Conservation (phyloP, 2,113 vertebrate species). For the Epinephelus moara region DNA sequence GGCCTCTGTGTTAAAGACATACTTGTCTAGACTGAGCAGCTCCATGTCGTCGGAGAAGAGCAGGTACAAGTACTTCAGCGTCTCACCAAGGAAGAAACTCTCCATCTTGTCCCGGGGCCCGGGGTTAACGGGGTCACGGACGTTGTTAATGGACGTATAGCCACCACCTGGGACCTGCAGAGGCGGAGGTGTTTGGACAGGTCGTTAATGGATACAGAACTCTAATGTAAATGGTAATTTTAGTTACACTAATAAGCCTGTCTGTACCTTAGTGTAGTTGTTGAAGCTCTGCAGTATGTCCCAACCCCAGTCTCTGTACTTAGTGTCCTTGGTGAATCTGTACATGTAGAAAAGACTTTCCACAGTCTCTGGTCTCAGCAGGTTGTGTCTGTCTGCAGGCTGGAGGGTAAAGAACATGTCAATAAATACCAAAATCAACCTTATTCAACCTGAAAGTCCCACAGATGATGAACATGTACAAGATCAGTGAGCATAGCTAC, state of each 20-base stretch:
- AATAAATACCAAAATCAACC: not conserved
- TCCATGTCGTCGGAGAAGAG: constrained; percentile 92
- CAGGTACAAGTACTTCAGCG: constrained; percentile 95
- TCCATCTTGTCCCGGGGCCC: constrained; percentile 98
- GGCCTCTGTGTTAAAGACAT: constrained; percentile 96
- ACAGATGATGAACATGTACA: constrained; percentile 2
- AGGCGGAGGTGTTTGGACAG: not conserved
- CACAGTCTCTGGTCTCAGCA: constrained; percentile 89
- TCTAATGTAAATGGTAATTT: not conserved
- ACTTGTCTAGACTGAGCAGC: constrained; percentile 91
- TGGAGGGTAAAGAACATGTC: constrained; percentile 47
- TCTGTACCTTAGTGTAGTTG: constrained; percentile 89
- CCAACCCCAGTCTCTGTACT: constrained; percentile 96
- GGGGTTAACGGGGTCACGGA: constrained; percentile 88
- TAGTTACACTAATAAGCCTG: not conserved
- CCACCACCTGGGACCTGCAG: constrained; percentile 90
- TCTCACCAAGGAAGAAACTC: constrained; percentile 98
- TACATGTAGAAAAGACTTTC: constrained; percentile 91
- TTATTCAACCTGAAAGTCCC: not conserved
- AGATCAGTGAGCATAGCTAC: not conserved
- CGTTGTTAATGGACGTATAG: constrained; percentile 96
- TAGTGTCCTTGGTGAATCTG: constrained; percentile 88
- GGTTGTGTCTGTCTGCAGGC: constrained; percentile 90
- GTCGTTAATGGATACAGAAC: not conserved
- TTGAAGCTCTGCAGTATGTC: constrained; percentile 95